phyloP scores from a whole-genome alignment of 2,888 invertebrate genomes.

The Lithosia quadra region DNA sequence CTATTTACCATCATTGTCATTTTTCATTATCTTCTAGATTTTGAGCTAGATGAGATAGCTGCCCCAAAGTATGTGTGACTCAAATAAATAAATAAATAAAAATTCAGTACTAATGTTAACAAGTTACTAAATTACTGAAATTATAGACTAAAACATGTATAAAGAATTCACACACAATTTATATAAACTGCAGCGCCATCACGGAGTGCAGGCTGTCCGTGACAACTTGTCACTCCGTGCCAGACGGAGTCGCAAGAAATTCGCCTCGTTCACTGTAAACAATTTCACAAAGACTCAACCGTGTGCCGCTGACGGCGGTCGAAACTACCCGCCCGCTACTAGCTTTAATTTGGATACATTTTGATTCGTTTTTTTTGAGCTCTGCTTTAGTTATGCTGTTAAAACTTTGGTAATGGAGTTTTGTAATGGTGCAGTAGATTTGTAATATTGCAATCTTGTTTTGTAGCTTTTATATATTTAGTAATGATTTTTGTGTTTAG shows the following conservation, averaged over 20 bases:
- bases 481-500: background rate
- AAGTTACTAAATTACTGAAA: background rate
- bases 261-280: slow-evolving; percentile 55
- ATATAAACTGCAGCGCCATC: slow-evolving; percentile 48
- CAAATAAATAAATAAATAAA: too few species aligned
- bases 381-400: slow-evolving; percentile 20
- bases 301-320: slow-evolving; percentile 51
- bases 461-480: background rate
- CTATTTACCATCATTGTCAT: too few species aligned
- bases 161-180: slow-evolving; percentile 22
- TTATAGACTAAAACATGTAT: background rate
- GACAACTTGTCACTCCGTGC: slow-evolving; percentile 66
- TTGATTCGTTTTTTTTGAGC: slow-evolving; percentile 40
- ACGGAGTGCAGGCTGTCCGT: slow-evolving; percentile 53
- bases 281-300: slow-evolving; percentile 61
- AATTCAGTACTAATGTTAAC: too few species aligned
- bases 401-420: slow-evolving; percentile 25
- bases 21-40: too few species aligned
- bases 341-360: slow-evolving; percentile 44
- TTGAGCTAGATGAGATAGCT: too few species aligned
- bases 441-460: background rate
- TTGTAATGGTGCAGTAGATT: slow-evolving; percentile 11
- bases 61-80: too few species aligned
- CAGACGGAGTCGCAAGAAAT: slow-evolving; percentile 56
- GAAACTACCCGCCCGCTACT: slow-evolving; percentile 40